Conservation (phyloP, 2,888 invertebrate genomes). For the Ectemnius cavifrons region DNA sequence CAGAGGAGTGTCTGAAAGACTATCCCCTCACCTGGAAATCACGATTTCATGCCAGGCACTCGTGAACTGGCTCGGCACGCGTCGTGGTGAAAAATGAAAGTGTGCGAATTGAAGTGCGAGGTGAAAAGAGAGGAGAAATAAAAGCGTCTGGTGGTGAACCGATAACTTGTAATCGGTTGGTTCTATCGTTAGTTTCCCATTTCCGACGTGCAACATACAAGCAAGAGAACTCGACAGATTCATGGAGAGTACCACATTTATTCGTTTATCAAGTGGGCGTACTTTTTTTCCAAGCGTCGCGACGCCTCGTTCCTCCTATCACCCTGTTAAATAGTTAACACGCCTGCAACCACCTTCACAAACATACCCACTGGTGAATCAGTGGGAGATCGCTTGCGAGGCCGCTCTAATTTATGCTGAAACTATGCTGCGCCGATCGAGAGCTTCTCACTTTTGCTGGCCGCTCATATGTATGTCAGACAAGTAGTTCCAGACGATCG, state of each 20-base stretch:
- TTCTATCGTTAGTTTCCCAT: constrained; percentile 25
- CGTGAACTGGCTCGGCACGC: constrained; percentile 24
- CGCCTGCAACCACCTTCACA: constrained; percentile 39
- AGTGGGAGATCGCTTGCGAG: constrained; percentile 3
- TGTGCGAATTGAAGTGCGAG: constrained; percentile 15
- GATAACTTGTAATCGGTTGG: constrained; percentile 37
- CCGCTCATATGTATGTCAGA: constrained; percentile 46
- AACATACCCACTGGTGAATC: constrained; percentile 22
- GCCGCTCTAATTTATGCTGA: neutral
- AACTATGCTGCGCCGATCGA: constrained; percentile 2
- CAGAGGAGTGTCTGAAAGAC: too few relatives aligned
- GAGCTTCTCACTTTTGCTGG: constrained; percentile 25
- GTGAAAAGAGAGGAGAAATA: neutral
- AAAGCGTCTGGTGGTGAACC: neutral
- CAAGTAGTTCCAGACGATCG: constrained; percentile 1
- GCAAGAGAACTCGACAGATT: constrained; percentile 17
- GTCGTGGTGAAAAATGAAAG: constrained; percentile 37
- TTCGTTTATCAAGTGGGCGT: constrained; percentile 64
- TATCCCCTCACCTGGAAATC: constrained; percentile 10
- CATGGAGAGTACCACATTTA: neutral
- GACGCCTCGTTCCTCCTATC: too few relatives aligned
- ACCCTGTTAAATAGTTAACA: constrained; percentile 1
- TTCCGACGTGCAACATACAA: constrained; percentile 5
- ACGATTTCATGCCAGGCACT: constrained; percentile 30
- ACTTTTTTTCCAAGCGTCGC: constrained; percentile 21